Evolutionary conservation across 2,888 invertebrate genomes (phyloP).

Genomic region (Rotaria socialis): DNA sequence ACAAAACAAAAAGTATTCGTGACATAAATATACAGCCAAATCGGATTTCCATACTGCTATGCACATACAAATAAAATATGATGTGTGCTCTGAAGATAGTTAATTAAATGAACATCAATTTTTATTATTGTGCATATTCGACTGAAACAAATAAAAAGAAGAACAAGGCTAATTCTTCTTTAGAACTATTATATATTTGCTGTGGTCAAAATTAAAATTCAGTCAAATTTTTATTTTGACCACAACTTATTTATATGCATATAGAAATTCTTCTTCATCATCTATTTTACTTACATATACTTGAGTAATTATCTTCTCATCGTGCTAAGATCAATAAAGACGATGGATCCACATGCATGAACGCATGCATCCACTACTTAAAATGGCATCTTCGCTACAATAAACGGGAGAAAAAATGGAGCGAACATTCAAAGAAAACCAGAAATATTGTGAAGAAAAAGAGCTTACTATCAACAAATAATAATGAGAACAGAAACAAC

Average conservation of each 20-base stretch:
- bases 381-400: background rate
- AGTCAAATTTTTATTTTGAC: no score
- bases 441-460: background rate
- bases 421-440: background rate
- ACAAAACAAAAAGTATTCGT: background rate
- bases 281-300: background rate
- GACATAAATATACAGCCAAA: no score
- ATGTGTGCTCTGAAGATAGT: no score
- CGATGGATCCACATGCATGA: background rate
- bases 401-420: background rate
- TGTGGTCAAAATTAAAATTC: no score
- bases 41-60: no score
- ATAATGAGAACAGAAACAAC: background rate
- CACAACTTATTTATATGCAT: background rate
- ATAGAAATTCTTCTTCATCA: background rate
- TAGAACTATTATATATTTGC: no score
- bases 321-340: background rate
- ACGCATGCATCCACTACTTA: background rate
- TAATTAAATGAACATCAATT: no score
- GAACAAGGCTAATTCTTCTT: no score
- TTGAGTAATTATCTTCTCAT: slow-evolving; percentile 13
- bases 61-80: no score
- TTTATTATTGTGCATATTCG: no score
- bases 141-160: no score
- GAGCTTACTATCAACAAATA: slow-evolving; percentile 19